Conservation (phyloP, 2,113 vertebrate species). For the Pongo pygmaeus region DNA sequence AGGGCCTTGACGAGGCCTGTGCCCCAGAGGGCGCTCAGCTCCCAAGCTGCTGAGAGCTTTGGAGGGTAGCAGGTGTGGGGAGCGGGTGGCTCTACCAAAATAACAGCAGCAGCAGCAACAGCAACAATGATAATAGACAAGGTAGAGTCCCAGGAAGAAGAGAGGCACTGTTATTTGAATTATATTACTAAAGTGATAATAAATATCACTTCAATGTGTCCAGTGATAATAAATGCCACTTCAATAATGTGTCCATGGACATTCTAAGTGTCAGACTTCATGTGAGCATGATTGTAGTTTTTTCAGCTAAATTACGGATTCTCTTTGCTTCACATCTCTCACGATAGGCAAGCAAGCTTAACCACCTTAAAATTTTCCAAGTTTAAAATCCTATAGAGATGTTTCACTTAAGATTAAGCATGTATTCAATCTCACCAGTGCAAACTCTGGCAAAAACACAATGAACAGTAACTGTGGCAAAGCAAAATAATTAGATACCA, state of each 20-base stretch:
- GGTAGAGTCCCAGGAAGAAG: background rate
- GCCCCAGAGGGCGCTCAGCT: background rate
- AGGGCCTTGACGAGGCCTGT: background rate
- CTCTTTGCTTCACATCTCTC: background rate
- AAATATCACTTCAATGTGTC: too few species aligned
- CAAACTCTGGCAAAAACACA: background rate
- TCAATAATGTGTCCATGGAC: background rate
- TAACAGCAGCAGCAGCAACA: background rate
- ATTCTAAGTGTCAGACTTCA: background rate
- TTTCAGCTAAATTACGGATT: background rate
- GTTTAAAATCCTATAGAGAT: background rate
- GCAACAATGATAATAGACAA: too few species aligned
- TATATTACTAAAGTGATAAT: background rate
- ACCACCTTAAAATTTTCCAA: background rate
- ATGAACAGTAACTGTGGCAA: background rate
- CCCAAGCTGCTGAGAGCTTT: background rate
- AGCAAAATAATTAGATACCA: background rate
- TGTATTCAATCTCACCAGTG: background rate
- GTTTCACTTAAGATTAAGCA: background rate
- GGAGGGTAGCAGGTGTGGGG: too few species aligned
- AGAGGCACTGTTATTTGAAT: background rate
- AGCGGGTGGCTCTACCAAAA: rapidly evolving
- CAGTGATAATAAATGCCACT: background rate
- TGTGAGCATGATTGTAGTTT: background rate
- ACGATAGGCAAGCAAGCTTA: background rate